These are phyloP conservation scores for Zoanthus sociatus DNA, from an alignment of 92 coral and sea anemone genomes.

Conservation along the genomic window DNA sequence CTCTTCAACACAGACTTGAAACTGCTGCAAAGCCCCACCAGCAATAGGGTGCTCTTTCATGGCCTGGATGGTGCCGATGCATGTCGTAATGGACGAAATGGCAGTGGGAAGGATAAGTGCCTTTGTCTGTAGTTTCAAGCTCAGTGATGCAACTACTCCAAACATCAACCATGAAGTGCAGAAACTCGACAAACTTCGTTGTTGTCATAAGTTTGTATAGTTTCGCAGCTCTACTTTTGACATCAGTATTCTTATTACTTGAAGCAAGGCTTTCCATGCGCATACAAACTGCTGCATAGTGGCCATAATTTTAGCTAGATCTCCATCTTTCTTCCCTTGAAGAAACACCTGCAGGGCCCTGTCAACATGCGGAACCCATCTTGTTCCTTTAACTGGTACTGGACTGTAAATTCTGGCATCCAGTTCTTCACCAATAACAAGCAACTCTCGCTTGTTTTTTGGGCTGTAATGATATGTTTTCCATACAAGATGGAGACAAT, in stretches of 20 bases:
- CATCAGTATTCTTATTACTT: slow-evolving; percentile 15
- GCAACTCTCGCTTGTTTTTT: slow-evolving; percentile 39
- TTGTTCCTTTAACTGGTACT: slow-evolving; percentile 46
- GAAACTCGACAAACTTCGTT: not conserved
- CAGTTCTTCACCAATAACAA: slow-evolving; percentile 34
- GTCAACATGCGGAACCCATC: slow-evolving; percentile 60
- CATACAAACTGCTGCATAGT: slow-evolving; percentile 33
- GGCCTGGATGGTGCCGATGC: not conserved
- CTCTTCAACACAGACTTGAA: slow-evolving; percentile 17
- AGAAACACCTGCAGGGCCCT: slow-evolving; percentile 53
- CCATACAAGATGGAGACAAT: slow-evolving; percentile 50
- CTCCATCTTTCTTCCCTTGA: slow-evolving; percentile 45
- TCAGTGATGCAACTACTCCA: slow-evolving; percentile 22
- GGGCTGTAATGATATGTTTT: slow-evolving; percentile 53
- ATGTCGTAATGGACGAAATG: not conserved
- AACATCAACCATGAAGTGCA: slow-evolving; percentile 14
- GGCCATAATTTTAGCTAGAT: slow-evolving; percentile 29
- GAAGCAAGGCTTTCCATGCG: slow-evolving; percentile 39
- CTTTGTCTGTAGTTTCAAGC: slow-evolving; percentile 22
- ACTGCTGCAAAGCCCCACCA: not conserved
- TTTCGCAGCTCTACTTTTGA: slow-evolving; percentile 33
- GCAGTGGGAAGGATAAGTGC: slow-evolving; percentile 13
- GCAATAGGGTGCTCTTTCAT: slow-evolving; percentile 3
- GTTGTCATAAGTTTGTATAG: not conserved
- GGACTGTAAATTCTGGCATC: slow-evolving; percentile 43